Base-by-base conservation (phyloP, 1,140 invertebrate species). In the Cheumatopsyche charites region DNA sequence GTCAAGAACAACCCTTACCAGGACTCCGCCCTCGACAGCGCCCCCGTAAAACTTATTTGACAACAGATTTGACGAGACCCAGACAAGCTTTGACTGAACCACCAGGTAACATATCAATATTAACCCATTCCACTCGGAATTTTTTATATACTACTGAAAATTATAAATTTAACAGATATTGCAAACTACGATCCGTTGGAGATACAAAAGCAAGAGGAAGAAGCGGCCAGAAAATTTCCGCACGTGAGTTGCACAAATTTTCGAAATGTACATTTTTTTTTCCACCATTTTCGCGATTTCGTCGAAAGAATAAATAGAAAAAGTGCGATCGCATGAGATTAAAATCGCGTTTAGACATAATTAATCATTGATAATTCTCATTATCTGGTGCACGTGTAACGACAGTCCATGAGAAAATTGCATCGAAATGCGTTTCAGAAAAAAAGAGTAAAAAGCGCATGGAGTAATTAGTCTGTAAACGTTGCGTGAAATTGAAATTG, bases 71-170 rank as follows among this genome's bases (percentile, higher is more conserved):
- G 13, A 47, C 9, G 21, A 66, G 43, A 17, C 41, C 42, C 7
- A 36, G 19, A 68, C n/a, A 55, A 41, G 25, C 13, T 1, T 55
- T 66, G 6, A 68, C 42, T 1, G 66, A 55, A 41, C 45, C n/a
- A 15, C 49, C 23, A 0, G 47, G 66, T 68, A 52, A 67, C 5
- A 17, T 42, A 65, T 42, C 42, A 42, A n/a, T 6, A 65, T 65
- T 13, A 65, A 65, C 26, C 4, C 5, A 15, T 3, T 58, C 12
- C 13, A 58, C 11, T n/a, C n/a, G n/a, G n/a, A n/a, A n/a, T n/a
- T n/a, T n/a, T n/a, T 43, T 43, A 13, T 43, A 43, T 43, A 13
- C 42, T 43, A 9, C 42, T 9, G 7, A 43, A 43, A 13, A 15
- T 5, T 13, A 49, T 5, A 49, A 15, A 15, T 5, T 13, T 13